phyloP scores from a whole-genome alignment of 2,888 invertebrate genomes.

The Horisme vitalbata region DNA sequence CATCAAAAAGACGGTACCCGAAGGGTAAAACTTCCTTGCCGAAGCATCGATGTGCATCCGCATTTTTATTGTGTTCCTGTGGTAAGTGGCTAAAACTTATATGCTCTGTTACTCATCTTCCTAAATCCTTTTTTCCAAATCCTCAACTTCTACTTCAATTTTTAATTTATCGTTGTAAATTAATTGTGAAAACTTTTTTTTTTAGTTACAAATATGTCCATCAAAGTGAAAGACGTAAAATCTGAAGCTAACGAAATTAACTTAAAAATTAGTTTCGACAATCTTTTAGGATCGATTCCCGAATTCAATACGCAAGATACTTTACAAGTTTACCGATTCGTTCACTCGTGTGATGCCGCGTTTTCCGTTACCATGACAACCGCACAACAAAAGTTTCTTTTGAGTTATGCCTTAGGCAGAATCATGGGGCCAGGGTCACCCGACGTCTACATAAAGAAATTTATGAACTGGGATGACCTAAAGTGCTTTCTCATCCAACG shows the following conservation, averaged over 20 bases:
- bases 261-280: not conserved
- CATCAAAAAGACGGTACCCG: not conserved
- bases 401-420: constrained; percentile 22
- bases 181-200: not conserved
- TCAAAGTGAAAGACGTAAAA: not conserved
- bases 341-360: constrained; percentile 27
- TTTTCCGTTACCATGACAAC: constrained; percentile 15
- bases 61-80: not conserved
- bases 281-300: not conserved
- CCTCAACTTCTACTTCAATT: not conserved
- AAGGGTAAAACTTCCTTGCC: not conserved
- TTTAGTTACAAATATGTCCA: not conserved
- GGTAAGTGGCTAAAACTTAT: not conserved
- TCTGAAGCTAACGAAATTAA: not conserved
- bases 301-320: constrained; percentile 22
- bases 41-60: not conserved
- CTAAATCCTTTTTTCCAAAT: not conserved
- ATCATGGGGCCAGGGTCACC: constrained; percentile 23
- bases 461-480: constrained; percentile 11
- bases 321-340: constrained; percentile 21
- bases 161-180: too few species aligned
- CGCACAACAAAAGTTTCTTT: constrained; percentile 2
- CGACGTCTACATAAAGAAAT: constrained; percentile 21
- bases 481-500: constrained; percentile 32
- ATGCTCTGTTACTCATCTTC: not conserved